Evolutionary conservation across 2,888 invertebrate species (phyloP), one percentile per base, ranked within the genome.

Genomic region (Leucophenga maculata): DNA sequence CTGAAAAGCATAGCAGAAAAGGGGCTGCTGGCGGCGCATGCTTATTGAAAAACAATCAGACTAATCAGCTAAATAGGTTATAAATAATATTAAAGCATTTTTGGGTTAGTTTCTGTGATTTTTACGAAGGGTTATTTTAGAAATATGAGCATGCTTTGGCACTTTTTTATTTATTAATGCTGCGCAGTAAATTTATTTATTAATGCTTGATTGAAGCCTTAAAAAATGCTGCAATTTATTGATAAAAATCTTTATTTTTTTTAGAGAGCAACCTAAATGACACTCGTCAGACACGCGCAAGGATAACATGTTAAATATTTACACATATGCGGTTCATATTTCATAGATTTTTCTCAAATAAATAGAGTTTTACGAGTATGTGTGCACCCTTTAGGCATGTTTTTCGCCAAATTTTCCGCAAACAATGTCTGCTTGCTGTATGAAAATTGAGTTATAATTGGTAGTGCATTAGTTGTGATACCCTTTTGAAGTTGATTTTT

Each of bases 371-470:
- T n/a, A n/a, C n/a, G n/a, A n/a, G n/a, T n/a, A n/a, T 71, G 14
- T 46, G 44, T 55, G 31, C 46, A 32, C 59, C 20, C 18, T 67
- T 69, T 69, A 32, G 32, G 59, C 59, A 59, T 31, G 14, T 50
- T 26, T 66, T 54, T 65, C 39, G n/a, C 20, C 32, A 54, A 11
- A 1, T 66, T 31, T 70, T 57, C 39, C 55, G 31, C 14, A 14
- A 54, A 39, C 39, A 20, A 9, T 18, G n/a, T 71, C 70, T 75
- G 59, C 74, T 70, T 78, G 83, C 83, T 86, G 86, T 86, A 86
- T 86, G 84, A 86, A 86, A 86, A 86, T 86, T 86, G 86, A 84
- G 85, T 84, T 84, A 85, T 86, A 86, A 86, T 86, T 86, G 86
- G 83, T 77, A 82, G 80, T 83, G 73, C 78, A 79, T 83, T 82